Evolutionary conservation across 2,113 vertebrate genomes (phyloP).

Genomic region (Cyphomyrus discorhynchus): DNA sequence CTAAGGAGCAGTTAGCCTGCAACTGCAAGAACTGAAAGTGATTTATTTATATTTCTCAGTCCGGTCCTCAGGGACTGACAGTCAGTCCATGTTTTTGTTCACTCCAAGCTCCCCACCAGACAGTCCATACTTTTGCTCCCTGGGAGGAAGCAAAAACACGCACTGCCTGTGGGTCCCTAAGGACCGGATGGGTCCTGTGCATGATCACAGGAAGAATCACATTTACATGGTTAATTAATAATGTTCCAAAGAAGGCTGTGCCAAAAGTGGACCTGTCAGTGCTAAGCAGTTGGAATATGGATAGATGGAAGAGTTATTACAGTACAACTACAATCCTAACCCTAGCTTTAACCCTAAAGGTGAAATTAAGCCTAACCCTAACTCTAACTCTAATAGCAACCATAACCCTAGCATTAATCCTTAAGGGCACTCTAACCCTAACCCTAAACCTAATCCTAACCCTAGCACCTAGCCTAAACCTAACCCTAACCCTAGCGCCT

Average conservation of each 20-base stretch:
- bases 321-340: neutral
- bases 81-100: too few relatives aligned
- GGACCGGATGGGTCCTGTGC: too few relatives aligned
- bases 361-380: neutral
- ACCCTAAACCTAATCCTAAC: neutral
- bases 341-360: neutral
- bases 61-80: too few relatives aligned
- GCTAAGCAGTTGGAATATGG: neutral
- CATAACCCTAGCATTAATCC: neutral
- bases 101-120: too few relatives aligned
- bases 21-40: neutral
- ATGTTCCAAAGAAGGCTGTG: neutral
- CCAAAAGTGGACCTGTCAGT: neutral
- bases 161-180: too few relatives aligned
- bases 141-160: too few relatives aligned
- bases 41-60: neutral
- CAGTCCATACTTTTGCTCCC: too few relatives aligned
- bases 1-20: neutral
- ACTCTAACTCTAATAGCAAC: neutral
- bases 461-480: neutral
- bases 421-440: neutral
- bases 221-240: neutral
- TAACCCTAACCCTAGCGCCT: neutral
- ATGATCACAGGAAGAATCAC: neutral
- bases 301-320: neutral